Evolutionary conservation across 2,113 vertebrate genomes (phyloP).

Genomic region (Danionella cerebrum): DNA sequence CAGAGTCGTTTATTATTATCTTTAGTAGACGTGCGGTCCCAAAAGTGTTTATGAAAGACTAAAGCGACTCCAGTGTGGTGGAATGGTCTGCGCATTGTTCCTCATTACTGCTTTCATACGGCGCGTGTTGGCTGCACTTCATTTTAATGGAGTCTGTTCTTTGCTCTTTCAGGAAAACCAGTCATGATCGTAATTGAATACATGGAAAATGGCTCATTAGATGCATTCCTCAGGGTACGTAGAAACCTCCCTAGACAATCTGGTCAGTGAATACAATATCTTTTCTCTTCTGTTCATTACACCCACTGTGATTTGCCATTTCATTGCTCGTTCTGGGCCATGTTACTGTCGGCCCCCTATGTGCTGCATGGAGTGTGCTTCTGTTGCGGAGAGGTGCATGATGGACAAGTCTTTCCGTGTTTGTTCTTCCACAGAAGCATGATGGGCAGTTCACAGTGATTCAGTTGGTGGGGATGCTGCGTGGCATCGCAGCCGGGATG

Average conservation of each 20-base stretch:
- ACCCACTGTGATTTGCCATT: not conserved
- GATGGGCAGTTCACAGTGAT: constrained; percentile 97
- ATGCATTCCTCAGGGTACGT: constrained; percentile 94
- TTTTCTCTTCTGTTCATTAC: constrained; percentile 8
- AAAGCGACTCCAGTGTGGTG: constrained; percentile 8
- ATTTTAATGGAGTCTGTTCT: constrained; percentile 44
- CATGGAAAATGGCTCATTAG: constrained; percentile 97
- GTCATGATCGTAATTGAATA: constrained; percentile 99
- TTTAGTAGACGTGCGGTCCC: not conserved
- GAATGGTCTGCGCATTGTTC: constrained; percentile 17
- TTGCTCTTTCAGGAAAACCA: constrained; percentile 78
- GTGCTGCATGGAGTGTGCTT: not conserved
- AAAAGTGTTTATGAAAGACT: not conserved
- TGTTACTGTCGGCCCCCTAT: not conserved
- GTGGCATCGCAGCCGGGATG: constrained; percentile 96
- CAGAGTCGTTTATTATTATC: not conserved
- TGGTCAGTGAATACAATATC: constrained; percentile 21
- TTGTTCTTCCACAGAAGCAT: constrained; percentile 74
- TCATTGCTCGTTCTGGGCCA: not conserved
- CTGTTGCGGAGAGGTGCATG: constrained; percentile 9
- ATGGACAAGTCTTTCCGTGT: not conserved
- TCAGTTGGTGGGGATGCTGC: constrained; percentile 95
- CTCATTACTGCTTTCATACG: constrained; percentile 19
- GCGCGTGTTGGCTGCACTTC: constrained; percentile 14
- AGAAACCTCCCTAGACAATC: constrained; percentile 20